phyloP scores from a whole-genome alignment of 2,797 vertebrate genomes.

The Todus mexicanus region DNA sequence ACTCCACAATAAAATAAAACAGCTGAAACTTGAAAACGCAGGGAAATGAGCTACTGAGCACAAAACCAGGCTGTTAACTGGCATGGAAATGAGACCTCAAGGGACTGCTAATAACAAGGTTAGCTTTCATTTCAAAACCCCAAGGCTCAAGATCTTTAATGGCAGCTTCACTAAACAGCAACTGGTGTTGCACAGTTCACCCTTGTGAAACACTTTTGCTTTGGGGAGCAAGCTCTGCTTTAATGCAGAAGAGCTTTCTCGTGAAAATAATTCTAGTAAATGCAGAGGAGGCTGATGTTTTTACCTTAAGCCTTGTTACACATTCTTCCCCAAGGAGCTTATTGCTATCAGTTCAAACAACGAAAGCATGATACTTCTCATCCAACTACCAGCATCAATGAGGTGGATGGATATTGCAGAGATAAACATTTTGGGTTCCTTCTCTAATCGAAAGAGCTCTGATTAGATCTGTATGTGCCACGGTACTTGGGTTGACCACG shows the following conservation, averaged over 20 bases:
- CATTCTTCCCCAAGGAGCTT: neutral
- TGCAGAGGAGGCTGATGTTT: neutral
- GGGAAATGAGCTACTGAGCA: neutral
- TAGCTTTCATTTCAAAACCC: neutral
- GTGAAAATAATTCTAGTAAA: neutral
- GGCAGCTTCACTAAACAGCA: neutral
- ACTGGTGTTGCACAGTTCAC: neutral
- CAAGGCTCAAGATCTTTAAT: neutral
- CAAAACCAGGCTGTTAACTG: neutral
- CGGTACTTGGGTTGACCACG: neutral
- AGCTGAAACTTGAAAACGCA: neutral
- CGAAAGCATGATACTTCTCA: neutral
- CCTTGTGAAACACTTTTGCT: neutral
- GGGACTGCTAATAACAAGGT: neutral
- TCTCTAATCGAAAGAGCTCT: neutral
- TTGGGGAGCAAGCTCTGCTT: neutral
- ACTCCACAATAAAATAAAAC: neutral
- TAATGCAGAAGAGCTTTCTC: neutral
- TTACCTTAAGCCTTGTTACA: neutral
- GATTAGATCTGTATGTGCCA: accelerated
- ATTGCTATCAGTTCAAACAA: neutral
- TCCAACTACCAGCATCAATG: neutral
- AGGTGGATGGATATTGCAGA: neutral
- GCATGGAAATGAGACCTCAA: neutral
- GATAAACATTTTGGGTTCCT: neutral